phyloP scores from a whole-genome alignment of 1,140 invertebrate species.

The Drosophila biarmipes region DNA sequence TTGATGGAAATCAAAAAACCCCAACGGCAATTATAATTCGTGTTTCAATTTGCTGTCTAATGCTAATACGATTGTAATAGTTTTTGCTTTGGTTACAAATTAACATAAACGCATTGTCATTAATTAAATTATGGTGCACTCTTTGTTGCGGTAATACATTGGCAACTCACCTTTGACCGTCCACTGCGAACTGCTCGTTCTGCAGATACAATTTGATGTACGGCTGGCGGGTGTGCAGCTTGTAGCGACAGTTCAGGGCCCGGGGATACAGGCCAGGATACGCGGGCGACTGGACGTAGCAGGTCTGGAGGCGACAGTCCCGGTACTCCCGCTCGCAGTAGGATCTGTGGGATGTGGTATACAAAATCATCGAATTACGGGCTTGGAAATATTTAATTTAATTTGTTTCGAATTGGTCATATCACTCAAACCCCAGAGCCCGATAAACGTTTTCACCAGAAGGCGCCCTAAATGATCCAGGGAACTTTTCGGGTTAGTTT shows the following conservation, averaged over 20 bases:
- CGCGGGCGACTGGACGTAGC: slow-evolving; percentile 96
- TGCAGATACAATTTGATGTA: slow-evolving; percentile 97
- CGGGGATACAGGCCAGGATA: slow-evolving; percentile 96
- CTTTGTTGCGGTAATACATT: neutral
- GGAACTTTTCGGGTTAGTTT: slow-evolving; percentile 42
- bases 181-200: slow-evolving; percentile 96
- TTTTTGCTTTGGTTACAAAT: neutral
- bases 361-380: slow-evolving; percentile 46
- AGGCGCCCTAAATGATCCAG: slow-evolving; percentile 61
- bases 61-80: neutral
- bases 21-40: neutral
- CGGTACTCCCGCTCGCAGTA: slow-evolving; percentile 94
- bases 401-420: slow-evolving; percentile 64
- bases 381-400: slow-evolving; percentile 57
- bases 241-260: slow-evolving; percentile 94
- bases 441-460: slow-evolving; percentile 56
- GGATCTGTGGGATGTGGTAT: slow-evolving; percentile 86
- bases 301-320: slow-evolving; percentile 94
- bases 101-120: neutral
- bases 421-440: slow-evolving; percentile 1
- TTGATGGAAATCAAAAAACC: neutral
- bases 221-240: slow-evolving; percentile 93
- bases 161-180: slow-evolving; percentile 89
- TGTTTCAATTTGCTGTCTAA: neutral
- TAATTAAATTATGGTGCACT: neutral